Conservation (phyloP, 2,113 vertebrate genomes). For the Sebastes fasciatus region DNA sequence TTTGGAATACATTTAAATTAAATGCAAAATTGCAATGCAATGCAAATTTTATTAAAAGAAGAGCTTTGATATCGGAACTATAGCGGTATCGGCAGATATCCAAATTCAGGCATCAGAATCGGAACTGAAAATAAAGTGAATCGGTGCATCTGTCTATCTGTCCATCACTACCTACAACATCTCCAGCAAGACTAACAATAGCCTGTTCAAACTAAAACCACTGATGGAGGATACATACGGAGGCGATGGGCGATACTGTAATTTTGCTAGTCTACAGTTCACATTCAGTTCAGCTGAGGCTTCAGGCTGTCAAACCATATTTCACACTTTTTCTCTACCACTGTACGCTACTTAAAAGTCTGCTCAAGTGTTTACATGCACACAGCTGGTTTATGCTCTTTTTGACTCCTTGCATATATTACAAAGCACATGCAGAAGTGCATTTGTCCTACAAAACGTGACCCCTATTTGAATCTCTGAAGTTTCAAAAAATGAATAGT, state of each 20-base stretch:
- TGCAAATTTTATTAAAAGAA: no score
- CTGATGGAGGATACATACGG: constrained; percentile 19
- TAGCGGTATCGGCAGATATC: no score
- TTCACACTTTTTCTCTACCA: constrained; percentile 6
- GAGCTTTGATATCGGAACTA: no score
- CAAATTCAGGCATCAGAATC: no score
- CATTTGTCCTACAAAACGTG: constrained; percentile 19
- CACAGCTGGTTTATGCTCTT: constrained; percentile 6
- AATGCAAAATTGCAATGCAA: no score
- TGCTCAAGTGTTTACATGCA: background rate
- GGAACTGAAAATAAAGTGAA: no score
- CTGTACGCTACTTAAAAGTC: constrained; percentile 3
- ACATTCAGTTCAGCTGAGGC: constrained; percentile 44
- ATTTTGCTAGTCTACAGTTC: constrained; percentile 32
- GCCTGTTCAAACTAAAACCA: constrained; percentile 6
- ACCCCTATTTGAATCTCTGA: background rate
- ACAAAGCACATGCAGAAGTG: constrained; percentile 16
- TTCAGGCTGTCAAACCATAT: constrained; percentile 41
- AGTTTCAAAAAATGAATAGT: background rate
- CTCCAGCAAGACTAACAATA: constrained; percentile 1
- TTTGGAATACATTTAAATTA: no score
- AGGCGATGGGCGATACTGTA: background rate
- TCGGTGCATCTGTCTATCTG: no score
- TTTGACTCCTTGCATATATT: constrained; percentile 23
- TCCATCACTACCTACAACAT: background rate